These are phyloP conservation scores for Distichodus sexfasciatus DNA, from an alignment of 2,797 vertebrate species.

Conservation along the genomic window DNA sequence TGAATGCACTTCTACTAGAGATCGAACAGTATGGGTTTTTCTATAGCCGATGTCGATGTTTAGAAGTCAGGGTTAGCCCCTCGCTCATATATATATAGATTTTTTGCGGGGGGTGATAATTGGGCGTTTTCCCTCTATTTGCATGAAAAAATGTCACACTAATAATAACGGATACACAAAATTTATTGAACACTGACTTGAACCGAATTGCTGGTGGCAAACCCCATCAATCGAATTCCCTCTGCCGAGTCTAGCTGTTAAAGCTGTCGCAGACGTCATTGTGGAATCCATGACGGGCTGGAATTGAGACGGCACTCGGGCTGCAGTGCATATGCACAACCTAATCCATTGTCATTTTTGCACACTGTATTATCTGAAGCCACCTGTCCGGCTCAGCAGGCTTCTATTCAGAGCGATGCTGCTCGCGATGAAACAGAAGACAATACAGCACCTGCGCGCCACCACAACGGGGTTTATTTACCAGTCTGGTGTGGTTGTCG, in stretches of 20 bases:
- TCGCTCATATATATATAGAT: too few species aligned
- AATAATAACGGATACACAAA: too few species aligned
- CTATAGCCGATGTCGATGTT: too few species aligned
- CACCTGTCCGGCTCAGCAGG: neutral
- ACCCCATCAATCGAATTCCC: neutral
- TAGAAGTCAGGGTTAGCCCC: too few species aligned
- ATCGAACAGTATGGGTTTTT: too few species aligned
- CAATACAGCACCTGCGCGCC: constrained; percentile 1
- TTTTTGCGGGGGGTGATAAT: too few species aligned
- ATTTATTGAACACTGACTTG: too few species aligned
- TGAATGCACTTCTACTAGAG: too few species aligned
- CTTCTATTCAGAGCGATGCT: neutral
- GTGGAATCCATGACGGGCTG: too few species aligned
- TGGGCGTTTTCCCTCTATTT: too few species aligned
- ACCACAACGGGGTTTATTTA: neutral
- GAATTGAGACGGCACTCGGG: neutral
- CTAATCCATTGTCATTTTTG: constrained; percentile 8
- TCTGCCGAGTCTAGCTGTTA: neutral
- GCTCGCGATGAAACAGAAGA: neutral
- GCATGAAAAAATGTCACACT: too few species aligned
- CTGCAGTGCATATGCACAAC: too few species aligned
- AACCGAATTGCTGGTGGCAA: neutral
- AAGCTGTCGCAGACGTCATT: neutral
- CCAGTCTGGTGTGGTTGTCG: neutral
- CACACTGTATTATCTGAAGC: neutral